Percentiles rank a stretch among this genome's conserved stretches.
Evolutionary conservation across 2,797 vertebrate species (phyloP).

Genomic region (Sebastiscus tertius): DNA sequence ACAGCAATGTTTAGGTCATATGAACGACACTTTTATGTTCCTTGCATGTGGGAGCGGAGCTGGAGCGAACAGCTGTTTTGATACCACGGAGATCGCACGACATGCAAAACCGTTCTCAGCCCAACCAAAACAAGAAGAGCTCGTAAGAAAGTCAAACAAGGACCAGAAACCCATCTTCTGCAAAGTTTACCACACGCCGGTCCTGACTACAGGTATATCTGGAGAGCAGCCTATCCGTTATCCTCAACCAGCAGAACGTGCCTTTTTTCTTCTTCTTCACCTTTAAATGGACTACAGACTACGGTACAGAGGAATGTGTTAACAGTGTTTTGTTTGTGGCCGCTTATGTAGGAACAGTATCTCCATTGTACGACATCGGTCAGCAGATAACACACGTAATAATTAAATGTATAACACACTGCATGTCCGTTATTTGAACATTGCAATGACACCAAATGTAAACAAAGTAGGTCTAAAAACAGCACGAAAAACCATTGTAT

Average conservation of each 20-base stretch:
- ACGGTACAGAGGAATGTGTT: neutral
- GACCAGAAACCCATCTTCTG: neutral
- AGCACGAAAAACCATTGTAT: neutral
- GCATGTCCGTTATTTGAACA: neutral
- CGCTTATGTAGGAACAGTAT: neutral
- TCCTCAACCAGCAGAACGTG: neutral
- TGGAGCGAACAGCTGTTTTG: neutral
- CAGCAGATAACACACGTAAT: neutral
- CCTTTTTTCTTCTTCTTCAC: neutral
- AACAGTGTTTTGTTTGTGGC: neutral
- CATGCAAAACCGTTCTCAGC: neutral
- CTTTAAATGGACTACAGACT: neutral
- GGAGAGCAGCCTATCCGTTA: neutral
- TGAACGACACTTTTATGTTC: neutral
- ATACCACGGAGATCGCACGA: neutral
- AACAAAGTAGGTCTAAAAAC: neutral
- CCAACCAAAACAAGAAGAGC: too few relatives aligned
- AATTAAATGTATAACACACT: neutral
- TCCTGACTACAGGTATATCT: neutral
- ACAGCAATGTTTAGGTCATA: neutral
- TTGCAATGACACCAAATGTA: neutral
- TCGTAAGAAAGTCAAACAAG: too few relatives aligned
- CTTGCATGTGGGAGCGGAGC: neutral
- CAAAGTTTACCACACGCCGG: neutral
- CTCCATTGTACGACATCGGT: neutral